These are phyloP conservation scores for Sparidentex hasta DNA, from an alignment of 2,797 vertebrate species.

Conservation along the genomic window DNA sequence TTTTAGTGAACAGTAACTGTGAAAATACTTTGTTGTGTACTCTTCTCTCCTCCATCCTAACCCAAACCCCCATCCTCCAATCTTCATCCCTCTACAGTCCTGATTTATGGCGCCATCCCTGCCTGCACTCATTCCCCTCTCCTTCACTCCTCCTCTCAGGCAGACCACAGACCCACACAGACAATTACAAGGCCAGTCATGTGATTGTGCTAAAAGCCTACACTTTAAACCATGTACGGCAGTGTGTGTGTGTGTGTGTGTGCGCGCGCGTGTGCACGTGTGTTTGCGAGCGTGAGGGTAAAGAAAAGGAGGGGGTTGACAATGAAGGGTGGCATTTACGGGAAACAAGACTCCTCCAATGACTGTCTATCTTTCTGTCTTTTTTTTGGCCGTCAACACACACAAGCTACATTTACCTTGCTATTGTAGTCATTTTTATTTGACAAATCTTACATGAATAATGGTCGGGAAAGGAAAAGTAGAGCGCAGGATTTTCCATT, in stretches of 20 bases:
- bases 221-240: slow-evolving; percentile 29
- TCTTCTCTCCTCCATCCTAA: slow-evolving; percentile 33
- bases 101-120: slow-evolving; percentile 73
- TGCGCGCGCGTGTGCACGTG: too few species aligned
- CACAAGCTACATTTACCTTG: not conserved
- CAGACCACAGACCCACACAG: slow-evolving; percentile 52
- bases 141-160: slow-evolving; percentile 46
- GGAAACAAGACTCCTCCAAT: slow-evolving; percentile 44
- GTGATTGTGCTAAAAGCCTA: slow-evolving; percentile 62
- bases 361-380: slow-evolving; percentile 26
- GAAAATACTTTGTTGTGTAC: slow-evolving; percentile 14
- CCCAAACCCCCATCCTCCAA: slow-evolving; percentile 51
- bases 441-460: slow-evolving; percentile 26
- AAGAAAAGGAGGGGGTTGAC: slow-evolving; percentile 14
- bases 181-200: slow-evolving; percentile 58
- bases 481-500: not conserved
- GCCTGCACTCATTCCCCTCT: slow-evolving; percentile 48
- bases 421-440: slow-evolving; percentile 5
- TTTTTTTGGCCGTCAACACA: not conserved
- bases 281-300: slow-evolving; percentile 18
- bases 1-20: slow-evolving; percentile 32
- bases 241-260: not conserved
- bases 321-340: slow-evolving; percentile 41
- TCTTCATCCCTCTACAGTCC: slow-evolving; percentile 51
- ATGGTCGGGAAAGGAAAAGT: not conserved